Conservation (phyloP, 2,888 invertebrate species). For the Pterostichus niger region DNA sequence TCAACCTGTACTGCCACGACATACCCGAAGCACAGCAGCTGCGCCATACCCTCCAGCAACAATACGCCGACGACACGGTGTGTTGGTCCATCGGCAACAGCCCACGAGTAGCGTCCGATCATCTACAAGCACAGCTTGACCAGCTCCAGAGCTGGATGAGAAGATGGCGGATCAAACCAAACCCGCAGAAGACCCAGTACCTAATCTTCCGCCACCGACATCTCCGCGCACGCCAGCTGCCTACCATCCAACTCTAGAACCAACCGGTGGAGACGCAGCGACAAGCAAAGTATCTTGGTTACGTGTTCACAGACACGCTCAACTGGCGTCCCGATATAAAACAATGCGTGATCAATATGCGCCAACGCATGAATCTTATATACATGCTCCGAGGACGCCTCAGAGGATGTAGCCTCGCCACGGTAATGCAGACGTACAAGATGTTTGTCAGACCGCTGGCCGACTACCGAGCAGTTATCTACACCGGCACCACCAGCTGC, state of each 20-base stretch:
- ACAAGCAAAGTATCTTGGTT: background rate
- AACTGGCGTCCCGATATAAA: background rate
- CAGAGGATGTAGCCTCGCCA: background rate
- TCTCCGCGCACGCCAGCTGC: background rate
- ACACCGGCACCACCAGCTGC: too few species aligned
- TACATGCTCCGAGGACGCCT: background rate
- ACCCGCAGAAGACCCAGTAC: background rate
- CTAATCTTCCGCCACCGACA: conserved; percentile 25
- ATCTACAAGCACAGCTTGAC: background rate
- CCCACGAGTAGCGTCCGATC: background rate
- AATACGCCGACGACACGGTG: conserved; percentile 10
- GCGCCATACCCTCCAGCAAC: background rate
- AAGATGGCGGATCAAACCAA: conserved; percentile 13
- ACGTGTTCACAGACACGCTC: background rate
- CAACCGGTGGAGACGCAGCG: too few species aligned
- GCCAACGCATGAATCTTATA: background rate
- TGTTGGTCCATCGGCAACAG: background rate
- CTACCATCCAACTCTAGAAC: background rate
- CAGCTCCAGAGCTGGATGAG: background rate
- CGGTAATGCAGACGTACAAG: background rate
- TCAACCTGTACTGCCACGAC: background rate
- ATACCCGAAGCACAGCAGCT: background rate
- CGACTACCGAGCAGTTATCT: background rate
- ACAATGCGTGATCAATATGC: background rate
- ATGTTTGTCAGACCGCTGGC: background rate